Evolutionary conservation across 2,888 invertebrate species (phyloP), one percentile per base, ranked within the genome.

Genomic region (Terebella lapidaria): DNA sequence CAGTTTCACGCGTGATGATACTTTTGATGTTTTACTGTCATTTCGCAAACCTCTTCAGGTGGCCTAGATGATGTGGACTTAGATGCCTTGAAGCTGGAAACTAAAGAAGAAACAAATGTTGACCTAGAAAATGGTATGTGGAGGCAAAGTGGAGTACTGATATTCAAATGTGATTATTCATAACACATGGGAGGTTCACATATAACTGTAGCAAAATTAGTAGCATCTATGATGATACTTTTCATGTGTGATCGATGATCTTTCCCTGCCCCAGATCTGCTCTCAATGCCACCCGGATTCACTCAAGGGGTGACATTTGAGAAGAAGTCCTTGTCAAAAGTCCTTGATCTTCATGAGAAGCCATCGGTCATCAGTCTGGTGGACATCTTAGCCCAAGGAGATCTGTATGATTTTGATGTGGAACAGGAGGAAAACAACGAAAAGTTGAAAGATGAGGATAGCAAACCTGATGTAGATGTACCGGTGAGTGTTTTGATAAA

Each of bases 241-340:
- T n/a, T n/a, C n/a, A n/a, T 22, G 10, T 53, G 29, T 53, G 53
- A 5, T 28, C 5, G 22, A 27, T 15, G 27, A 57, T 27, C 18
- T 22, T 57, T 5, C 42, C 35, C 56, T 49, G 47, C 29, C 25
- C 18, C 73, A 87, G 86, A 85, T 62, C 76, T 87, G 29, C 72
- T 87, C 3, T 84, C 84, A 1, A 81, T 85, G 60, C 87, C 90
- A 0, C 90, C 91, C 10, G 90, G 89, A 0, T 87, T 89, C 68
- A 78, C 82, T 18, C 56, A 67, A 51, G 81, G 81, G 18, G 71
- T 80, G 69, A 69, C 67, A 26, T 81, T 81, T 67, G 62, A 83
- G 59, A 55, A 54, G 15, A 83, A 62, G 86, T 10, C 4, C 27
- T 28, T 25, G 28, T 22, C 10, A 25, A 53, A 53, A 15, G 10